These are phyloP conservation scores for Zosterops lateralis DNA, from an alignment of 2,113 vertebrate species.

Conservation along the genomic window DNA sequence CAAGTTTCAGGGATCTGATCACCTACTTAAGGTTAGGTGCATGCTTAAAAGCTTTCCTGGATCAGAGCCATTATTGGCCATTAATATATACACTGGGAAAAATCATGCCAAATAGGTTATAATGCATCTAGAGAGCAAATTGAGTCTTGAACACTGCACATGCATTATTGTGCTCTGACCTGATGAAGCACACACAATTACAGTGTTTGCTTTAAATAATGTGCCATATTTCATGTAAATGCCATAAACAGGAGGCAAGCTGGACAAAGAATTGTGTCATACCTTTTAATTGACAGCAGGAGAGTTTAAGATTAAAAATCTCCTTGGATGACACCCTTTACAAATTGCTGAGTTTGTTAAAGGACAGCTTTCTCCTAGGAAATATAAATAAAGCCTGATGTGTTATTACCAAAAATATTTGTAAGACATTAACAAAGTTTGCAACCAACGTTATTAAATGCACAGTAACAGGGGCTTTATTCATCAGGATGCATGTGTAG, in stretches of 20 bases:
- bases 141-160: not conserved
- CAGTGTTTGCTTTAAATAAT: not conserved
- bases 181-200: constrained; percentile 4
- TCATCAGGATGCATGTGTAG: not conserved
- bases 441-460: not conserved
- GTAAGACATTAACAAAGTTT: not conserved
- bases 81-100: not conserved
- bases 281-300: not conserved
- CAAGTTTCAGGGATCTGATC: not conserved
- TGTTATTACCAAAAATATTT: constrained; percentile 15
- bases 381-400: not conserved
- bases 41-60: constrained; percentile 29
- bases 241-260: not conserved
- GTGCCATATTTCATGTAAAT: constrained; percentile 13
- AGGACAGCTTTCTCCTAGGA: not conserved
- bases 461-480: constrained; percentile 39
- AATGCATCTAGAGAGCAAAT: not conserved
- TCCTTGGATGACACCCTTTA: not conserved
- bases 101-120: not conserved
- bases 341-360: not conserved
- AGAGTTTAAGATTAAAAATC: not conserved
- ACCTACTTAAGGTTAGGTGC: not conserved
- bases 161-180: not conserved
- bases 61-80: not conserved
- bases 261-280: not conserved